These are phyloP conservation scores for Lordiphosa fenestrarum DNA, from an alignment of 2,888 invertebrate genomes.

Conservation along the genomic window DNA sequence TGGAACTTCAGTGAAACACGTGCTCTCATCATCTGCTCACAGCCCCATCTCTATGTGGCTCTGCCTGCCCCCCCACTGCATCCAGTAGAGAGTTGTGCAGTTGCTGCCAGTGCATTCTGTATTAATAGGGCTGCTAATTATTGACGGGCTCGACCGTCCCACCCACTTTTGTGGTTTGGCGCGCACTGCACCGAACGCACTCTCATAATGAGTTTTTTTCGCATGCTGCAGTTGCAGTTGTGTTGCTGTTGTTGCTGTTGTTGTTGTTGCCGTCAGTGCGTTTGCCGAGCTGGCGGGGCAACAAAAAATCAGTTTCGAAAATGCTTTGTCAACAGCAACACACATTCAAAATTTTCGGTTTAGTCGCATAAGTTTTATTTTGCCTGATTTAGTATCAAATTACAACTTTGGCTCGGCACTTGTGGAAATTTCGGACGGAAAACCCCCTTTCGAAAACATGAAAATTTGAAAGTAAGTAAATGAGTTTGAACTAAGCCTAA, in stretches of 20 bases:
- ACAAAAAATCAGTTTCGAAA: conserved; percentile 77
- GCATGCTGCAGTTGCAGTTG: conserved; percentile 14
- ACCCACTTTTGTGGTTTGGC: conserved; percentile 40
- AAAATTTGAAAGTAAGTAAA: conserved; percentile 17
- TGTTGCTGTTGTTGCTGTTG: conserved; percentile 16
- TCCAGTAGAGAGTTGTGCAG: conserved; percentile 1
- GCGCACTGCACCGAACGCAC: conserved; percentile 17
- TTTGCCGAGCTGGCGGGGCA: conserved; percentile 35
- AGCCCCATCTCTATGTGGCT: too few relatives aligned
- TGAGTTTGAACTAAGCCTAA: conserved; percentile 25
- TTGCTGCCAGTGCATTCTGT: conserved; percentile 21
- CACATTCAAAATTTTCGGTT: conserved; percentile 76
- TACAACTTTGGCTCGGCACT: conserved; percentile 47
- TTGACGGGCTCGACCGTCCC: conserved; percentile 37
- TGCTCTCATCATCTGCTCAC: too few relatives aligned
- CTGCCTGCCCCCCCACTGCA: too few relatives aligned
- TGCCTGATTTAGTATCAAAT: conserved; percentile 52
- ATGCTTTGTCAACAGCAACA: conserved; percentile 79
- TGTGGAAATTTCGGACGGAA: conserved; percentile 16
- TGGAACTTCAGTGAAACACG: too few relatives aligned
- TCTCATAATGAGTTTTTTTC: conserved; percentile 67
- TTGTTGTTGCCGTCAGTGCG: conserved; percentile 29
- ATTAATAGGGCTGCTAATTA: conserved; percentile 70
- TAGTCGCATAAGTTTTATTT: conserved; percentile 71
- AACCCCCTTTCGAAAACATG: conserved; percentile 5